Evolutionary conservation across 2,113 vertebrate genomes (phyloP), one percentile per base, ranked within the genome.

Genomic region (Hymenochirus boettgeri): DNA sequence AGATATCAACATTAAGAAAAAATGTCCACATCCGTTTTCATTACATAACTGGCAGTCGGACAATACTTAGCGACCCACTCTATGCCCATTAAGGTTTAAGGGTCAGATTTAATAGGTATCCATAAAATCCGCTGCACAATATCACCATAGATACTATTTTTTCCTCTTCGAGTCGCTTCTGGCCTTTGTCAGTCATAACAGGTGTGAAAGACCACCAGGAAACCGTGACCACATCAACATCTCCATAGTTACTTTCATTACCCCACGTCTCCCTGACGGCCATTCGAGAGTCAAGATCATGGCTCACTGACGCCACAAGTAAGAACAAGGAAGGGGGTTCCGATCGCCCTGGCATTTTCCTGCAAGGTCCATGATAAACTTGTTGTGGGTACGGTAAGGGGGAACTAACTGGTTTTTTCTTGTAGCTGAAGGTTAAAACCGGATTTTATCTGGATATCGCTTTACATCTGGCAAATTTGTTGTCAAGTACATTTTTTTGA

Each of bases 51-150:
- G n/a, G n/a, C n/a, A n/a, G n/a, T n/a, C n/a, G 22, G n/a, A n/a
- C n/a, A n/a, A n/a, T n/a, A n/a, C n/a, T n/a, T n/a, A n/a, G n/a
- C n/a, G 29, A 76, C 19, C 69, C 52, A 63, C 10, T 55, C 75
- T 23, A 65, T 69, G 10, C 39, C 65, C 61, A 72, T 75, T 17
- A 74, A 2, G 19, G 69, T 69, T 77, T 73, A 5, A 72, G 53
- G 13, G 72, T 66, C 22, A 71, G 4, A 21, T 75, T 22, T 42
- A 35, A 8, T 71, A 75, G 3, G 74, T 39, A 27, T 75, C 70
- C n/a, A 72, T 19, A 58, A 80, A 75, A 33, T 52, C 31, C 73
- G 57, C 1, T 78, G 77, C 71, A 72, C 70, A 2, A 71, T 70
- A 1, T 60, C 56, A 0, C 17, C 57, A 3, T 71, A 11, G 1